A percentile compares a stretch with the other conserved stretches of the same genome.
phyloP scores from a whole-genome alignment of 2,797 vertebrate species.

The Ambastaia sidthimunki region DNA sequence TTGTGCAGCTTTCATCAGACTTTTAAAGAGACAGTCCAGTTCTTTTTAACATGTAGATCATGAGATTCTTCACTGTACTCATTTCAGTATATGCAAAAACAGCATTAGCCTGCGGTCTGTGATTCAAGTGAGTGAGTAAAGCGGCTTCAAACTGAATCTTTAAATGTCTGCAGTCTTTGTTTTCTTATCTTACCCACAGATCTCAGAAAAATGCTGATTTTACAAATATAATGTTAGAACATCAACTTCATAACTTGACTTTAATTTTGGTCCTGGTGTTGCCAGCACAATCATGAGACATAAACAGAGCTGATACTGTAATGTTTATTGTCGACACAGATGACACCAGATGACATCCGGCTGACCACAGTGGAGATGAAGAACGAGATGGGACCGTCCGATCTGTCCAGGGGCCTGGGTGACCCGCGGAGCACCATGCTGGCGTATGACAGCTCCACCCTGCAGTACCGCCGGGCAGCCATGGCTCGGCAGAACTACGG shows the following conservation, averaged over 20 bases:
- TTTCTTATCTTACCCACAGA: background rate
- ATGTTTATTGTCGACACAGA: slow-evolving; percentile 74
- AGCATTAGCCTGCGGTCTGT: slow-evolving; percentile 44
- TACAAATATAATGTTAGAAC: background rate
- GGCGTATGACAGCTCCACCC: slow-evolving; percentile 92
- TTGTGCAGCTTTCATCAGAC: slow-evolving; percentile 35
- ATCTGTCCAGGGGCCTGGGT: slow-evolving; percentile 79
- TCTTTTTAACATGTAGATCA: slow-evolving; percentile 39
- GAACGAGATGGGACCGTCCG: slow-evolving; percentile 90
- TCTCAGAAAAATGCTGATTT: slow-evolving; percentile 48
- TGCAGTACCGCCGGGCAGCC: slow-evolving; percentile 94
- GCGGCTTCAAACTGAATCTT: background rate
- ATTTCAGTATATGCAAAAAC: slow-evolving; percentile 29
- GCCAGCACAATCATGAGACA: background rate
- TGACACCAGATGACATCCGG: slow-evolving; percentile 96
- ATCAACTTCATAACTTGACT: background rate
- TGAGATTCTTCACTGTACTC: slow-evolving; percentile 25
- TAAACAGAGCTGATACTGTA: background rate
- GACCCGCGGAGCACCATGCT: slow-evolving; percentile 96
- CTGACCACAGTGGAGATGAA: slow-evolving; percentile 97
- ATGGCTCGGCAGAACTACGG: slow-evolving; percentile 95
- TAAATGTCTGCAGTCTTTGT: background rate
- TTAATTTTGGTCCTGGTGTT: background rate
- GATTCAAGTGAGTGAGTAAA: slow-evolving; percentile 12
- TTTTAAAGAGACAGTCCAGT: slow-evolving; percentile 28